Base-by-base conservation (phyloP, 2,113 vertebrate genomes). In the Turnix velox region DNA sequence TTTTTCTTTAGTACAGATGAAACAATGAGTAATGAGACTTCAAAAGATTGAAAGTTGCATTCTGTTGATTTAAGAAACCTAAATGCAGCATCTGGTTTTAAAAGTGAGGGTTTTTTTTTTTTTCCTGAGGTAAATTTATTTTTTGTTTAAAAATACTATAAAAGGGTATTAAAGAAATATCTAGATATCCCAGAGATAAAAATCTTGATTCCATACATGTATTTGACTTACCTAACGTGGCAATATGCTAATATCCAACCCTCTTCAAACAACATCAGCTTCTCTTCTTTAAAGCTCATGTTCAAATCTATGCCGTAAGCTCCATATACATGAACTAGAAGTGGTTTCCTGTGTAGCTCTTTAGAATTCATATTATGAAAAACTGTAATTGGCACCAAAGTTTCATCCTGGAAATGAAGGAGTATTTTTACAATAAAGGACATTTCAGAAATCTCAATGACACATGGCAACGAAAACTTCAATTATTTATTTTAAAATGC, bases 241-340 rank as follows among this genome's bases (percentile, higher is more conserved):
- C 99, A 99, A 96, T 98, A 99, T 48, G 99, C 99, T 93, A 99
- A 97, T 93, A 98, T 98, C 99, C 99, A 99, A 48, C 98, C 98
- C 58, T 98, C 97, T 8, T 99, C 98, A 96, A 99, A 96, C 95
- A 99, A 97, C 73, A 99, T 92, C 92, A 98, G 97, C 83, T 98
- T 98, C 84, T 98, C 99, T 92, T 98, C 98, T 96, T 98, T 98
- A 97, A 99, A 99, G 74, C 96, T 98, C 99, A 99, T 99, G 96
- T 97, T 97, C 86, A 99, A 96, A 83, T 99, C 98, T 95, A 98
- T 96, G 73, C 99, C 99, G 46, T 99, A 99, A 87, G 99, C 98
- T 91, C 99, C 99, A 65, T 99, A 99, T 30, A 99, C 99, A 87
- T 99, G 99, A 35, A 99, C 95, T 37, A 99, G 96, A 92, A 99